Evolutionary conservation across 2,797 vertebrate species (phyloP), one percentile per base, ranked within the genome.

Genomic region (Gobionotothen gibberifrons): DNA sequence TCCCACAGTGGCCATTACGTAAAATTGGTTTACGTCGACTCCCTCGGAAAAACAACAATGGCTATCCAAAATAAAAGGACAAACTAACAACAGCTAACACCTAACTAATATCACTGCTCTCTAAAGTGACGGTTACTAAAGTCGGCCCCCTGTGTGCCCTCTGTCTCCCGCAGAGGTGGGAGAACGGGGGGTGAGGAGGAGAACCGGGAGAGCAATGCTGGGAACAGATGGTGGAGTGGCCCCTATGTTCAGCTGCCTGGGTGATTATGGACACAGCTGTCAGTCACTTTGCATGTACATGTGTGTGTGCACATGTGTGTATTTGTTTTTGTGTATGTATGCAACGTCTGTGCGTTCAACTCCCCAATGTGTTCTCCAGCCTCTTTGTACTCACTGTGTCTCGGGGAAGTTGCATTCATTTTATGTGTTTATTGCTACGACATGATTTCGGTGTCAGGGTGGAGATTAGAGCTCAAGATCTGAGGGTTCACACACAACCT

Each of bases 241-340:
- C 85, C 82, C 84, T 72, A 53, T 89, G 87, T 89, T 89, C 86
- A 76, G 70, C 83, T 87, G 89, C 76, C 69, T 82, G 89, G 87
- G 88, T 86, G 87, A 91, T 92, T 93, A 93, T 92, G 85, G 90
- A 88, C 92, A 88, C 93, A 94, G 91, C 93, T 95, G 94, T 90
- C 90, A 91, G 76, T 90, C 90, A 87, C 63, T 85, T 76, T 84
- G 65, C 74, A 76, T 79, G 72, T 83, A 44, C 49, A 83, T 74
- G 69, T 26, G 26, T 26, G 26, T 1, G 26, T 26, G 26, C 26
- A 26, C 26, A 5, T 74, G 43, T 77, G 55, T 69, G 55, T 68
- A 5, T 59, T 51, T 74, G 57, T 63, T 55, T 68, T 66, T 64
- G 26, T 26, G 26, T 26, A 54, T 84, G 70, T 59, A 9, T 39